Evolutionary conservation across 2,888 invertebrate species (phyloP), one percentile per base, ranked within the genome.

Genomic region (Ischnus inquisitorius): DNA sequence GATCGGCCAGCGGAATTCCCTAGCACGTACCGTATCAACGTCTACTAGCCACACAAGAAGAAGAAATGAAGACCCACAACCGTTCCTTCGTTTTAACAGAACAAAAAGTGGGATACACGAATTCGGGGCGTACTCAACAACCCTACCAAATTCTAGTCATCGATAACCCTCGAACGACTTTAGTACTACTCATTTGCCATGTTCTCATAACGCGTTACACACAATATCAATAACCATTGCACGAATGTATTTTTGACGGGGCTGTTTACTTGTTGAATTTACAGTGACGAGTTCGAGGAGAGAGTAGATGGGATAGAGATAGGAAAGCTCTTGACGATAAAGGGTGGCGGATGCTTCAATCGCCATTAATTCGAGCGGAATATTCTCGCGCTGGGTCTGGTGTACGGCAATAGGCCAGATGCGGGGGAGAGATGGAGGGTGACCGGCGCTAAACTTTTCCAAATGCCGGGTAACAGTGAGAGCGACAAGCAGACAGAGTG

Each of bases 231-330:
- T 65, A 60, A 51, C 48, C 48, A 25, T 76, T 65, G 62, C 54
- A 22, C 41, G 65, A 65, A 57, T 48, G 75, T 43, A 43, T 69
- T 25, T 34, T 48, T 28, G 12, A 75, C 25, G 68, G 41, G 48
- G 72, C 67, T 43, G 78, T 68, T 78, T 75, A 54, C 65, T 65
- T 71, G 69, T 65, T 67, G 79, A 79, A 76, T 83, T 46, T 57
- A 76, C 54, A 74, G 75, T 79, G 65, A 79, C 75, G 75, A 71
- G 69, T 41, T 43, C 34, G 48, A 22, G 25, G 67, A 41, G 54
- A 41, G 43, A 57, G 46, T 34, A 16, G 51, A 67, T 22, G 34
- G 8, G 60, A 22, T 41, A 34, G 34, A 57, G 46, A 46, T 41
- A 22, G 48, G 34, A 48, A 19, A n/a, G 60, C 51, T 16, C 34